Base-by-base conservation (phyloP, 2,113 vertebrate genomes). In the Prolemur simus region DNA sequence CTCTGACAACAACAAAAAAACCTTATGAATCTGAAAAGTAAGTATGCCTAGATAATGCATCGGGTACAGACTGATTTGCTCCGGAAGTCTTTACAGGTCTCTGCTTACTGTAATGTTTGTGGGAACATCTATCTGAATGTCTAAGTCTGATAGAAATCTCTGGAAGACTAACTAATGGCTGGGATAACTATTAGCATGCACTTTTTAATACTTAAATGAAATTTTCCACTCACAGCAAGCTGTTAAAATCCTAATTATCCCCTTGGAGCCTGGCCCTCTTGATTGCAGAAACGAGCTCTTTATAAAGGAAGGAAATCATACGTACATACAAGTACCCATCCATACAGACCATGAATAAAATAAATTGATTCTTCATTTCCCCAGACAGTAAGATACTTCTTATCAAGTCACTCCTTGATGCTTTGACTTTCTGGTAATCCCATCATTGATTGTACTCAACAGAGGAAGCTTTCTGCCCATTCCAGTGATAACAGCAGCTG, bases 171-270 rank as follows among this genome's bases (percentile, higher is more conserved):
- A 95, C 52, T 78, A 80, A 95, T 78, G 93, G 71, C 78, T 82
- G 77, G 77, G 21, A 82, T 96, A 95, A 88, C 93, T 78, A 92
- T 88, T 96, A 90, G 45, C 64, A 58, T 76, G 39, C 5, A 91
- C 64, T 82, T 92, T 84, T 95, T 60, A 91, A 39, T 80, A 93
- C 82, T 83, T 83, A 95, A 42, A 78, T 86, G 60, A 96, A 86
- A 86, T 86, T 81, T 95, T 91, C 86, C 83, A 89, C 52, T 95
- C 82, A 91, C 34, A 37, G 42, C 54, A 93, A 76, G 45, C 66
- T 93, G 52, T 85, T 96, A 95, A 97, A 93, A 95, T 96, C 66
- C 74, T 95, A 82, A 95, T 95, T 95, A 74, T 94, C 56, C 54
- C 77, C 89, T 88, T 82, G 93, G 91, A 97, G 39, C 21, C 85